Percentiles rank a stretch among this genome's conserved stretches.
Evolutionary conservation across 2,113 vertebrate species (phyloP).

Genomic region (Cepphus grylle): DNA sequence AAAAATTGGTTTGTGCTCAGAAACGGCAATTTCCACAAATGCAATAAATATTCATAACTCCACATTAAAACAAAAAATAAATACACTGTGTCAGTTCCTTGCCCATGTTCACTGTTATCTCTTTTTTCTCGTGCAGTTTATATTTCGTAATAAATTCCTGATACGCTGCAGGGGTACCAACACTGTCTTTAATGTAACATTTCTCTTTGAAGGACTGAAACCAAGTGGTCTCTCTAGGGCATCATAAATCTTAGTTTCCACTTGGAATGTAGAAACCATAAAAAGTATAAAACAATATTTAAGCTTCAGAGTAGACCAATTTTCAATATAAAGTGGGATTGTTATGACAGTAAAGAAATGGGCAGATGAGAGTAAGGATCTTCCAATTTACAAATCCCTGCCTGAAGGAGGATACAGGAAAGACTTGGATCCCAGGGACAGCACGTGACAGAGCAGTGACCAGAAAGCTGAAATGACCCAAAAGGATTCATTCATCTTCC

Average conservation of each 20-base stretch:
- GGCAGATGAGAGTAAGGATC: conserved; percentile 51
- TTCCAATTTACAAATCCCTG: conserved; percentile 52
- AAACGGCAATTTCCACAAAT: conserved; percentile 29
- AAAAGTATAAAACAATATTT: conserved; percentile 73
- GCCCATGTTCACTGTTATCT: conserved; percentile 32
- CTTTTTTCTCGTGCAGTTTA: conserved; percentile 53
- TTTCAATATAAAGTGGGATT: conserved; percentile 70
- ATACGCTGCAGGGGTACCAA: conserved; percentile 59
- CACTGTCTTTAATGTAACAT: conserved; percentile 66
- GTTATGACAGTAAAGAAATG: conserved; percentile 69
- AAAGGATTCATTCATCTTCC: not conserved
- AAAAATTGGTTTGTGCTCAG: not conserved
- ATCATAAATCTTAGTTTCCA: conserved; percentile 75
- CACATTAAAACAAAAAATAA: conserved; percentile 39
- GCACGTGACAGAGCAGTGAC: conserved; percentile 25
- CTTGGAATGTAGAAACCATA: conserved; percentile 66
- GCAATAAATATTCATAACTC: conserved; percentile 63
- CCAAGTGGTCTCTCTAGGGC: conserved; percentile 59
- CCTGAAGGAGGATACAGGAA: conserved; percentile 39
- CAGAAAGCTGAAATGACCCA: conserved; percentile 42
- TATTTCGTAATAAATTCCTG: conserved; percentile 70
- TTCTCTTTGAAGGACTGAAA: conserved; percentile 74
- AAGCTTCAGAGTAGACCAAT: conserved; percentile 72
- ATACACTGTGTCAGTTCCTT: conserved; percentile 26
- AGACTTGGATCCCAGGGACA: not conserved